Base-by-base conservation (phyloP, 1,140 invertebrate genomes). In the Aphaenogaster floridana region DNA sequence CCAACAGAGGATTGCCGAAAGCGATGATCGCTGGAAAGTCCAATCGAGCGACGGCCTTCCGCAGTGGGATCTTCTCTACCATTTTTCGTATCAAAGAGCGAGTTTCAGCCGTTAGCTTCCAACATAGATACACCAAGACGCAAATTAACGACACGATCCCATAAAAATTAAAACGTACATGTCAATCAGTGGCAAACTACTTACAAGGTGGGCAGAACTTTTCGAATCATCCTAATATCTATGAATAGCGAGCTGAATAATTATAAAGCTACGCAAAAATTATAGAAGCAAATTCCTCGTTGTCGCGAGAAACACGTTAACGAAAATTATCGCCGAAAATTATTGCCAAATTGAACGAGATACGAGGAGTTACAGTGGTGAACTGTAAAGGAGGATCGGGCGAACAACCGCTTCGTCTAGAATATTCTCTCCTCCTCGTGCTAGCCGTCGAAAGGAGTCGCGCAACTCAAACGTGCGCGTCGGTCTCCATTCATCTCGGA, bases 1-100 rank as follows among this genome's bases (percentile, higher is more conserved):
- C 97, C 72, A 97, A 87, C 48, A 97, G 93, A 36, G 97, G 97
- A 94, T 97, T 97, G 17, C 97, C 97, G 91, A 97, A 96, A n/a
- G 95, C 95, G 86, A 94, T 88, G 42, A 96, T 86, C 8, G 93
- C 88, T 68, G 94, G 94, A 39, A 88, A 76, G 59, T 92, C 69
- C 4, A 92, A 77, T 48, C 63, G 78, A 9, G 72, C 34, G 1
- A 93, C 86, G 28, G 86, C 72, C 84, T 92, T 83, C 21, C 88
- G 86, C 15, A 93, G 39, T 34, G 89, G 81, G 57, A 87, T 63
- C 80, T 90, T 88, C 34, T 90, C 91, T n/a, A 88, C 91, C 92
- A 93, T 93, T 77, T 86, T 93, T 85, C 21, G 80, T 74, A 76
- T 74, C 2, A 28, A 28, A 9, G 45, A 61, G 2, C n/a, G 42